Evolutionary conservation across 1,140 invertebrate genomes (phyloP).

Genomic region (Leucophenga varia): DNA sequence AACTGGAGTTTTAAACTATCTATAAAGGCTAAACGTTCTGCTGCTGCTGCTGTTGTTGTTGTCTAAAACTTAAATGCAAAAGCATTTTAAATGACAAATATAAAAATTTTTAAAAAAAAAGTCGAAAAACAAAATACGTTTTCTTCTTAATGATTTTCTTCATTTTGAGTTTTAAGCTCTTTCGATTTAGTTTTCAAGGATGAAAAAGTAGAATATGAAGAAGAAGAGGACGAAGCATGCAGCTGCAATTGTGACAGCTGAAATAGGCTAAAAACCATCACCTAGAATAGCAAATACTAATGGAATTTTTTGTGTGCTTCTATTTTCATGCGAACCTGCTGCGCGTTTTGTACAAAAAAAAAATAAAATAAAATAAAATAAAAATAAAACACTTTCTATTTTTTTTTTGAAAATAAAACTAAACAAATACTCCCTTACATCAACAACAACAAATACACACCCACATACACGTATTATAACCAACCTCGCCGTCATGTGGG

Average conservation of each 20-base stretch:
- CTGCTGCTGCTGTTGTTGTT: no score
- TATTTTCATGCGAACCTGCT: slow-evolving; percentile 6
- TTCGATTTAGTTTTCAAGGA: slow-evolving; percentile 33
- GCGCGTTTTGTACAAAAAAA: slow-evolving; percentile 63
- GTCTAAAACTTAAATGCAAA: neutral
- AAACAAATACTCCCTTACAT: slow-evolving; percentile 7
- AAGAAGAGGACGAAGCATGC: no score
- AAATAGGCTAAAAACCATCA: slow-evolving; percentile 8
- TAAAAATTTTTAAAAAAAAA: neutral
- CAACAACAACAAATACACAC: slow-evolving; percentile 8
- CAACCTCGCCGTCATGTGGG: slow-evolving; percentile 14
- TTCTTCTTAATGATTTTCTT: no score
- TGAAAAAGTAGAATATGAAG: slow-evolving; percentile 23
- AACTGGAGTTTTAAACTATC: no score
- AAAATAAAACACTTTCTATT: slow-evolving; percentile 52
- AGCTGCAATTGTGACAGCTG: no score
- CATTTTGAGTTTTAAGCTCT: neutral
- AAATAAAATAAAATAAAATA: no score
- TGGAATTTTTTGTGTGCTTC: slow-evolving; percentile 24
- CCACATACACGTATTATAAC: slow-evolving; percentile 20
- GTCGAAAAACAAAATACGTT: neutral
- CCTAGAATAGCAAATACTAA: slow-evolving; percentile 26
- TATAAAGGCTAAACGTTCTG: no score
- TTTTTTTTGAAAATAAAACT: slow-evolving; percentile 34
- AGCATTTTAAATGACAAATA: neutral